Evolutionary conservation across 2,113 vertebrate genomes (phyloP).

Genomic region (Bubo scandiacus): DNA sequence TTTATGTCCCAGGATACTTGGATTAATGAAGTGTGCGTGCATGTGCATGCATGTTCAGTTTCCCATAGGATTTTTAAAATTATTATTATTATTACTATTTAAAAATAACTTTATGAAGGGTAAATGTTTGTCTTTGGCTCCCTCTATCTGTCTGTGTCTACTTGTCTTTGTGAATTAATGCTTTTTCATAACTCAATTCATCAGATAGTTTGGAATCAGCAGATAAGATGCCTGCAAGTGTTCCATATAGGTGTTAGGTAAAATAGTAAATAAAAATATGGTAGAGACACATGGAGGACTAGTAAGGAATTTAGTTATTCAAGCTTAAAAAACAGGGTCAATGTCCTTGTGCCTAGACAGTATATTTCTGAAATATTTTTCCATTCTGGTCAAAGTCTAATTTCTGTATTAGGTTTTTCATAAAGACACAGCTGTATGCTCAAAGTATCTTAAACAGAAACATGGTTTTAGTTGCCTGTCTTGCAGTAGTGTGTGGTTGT

Average conservation of each 20-base stretch:
- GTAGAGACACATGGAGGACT: not conserved
- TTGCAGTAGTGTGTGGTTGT: not conserved
- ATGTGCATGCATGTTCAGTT: not conserved
- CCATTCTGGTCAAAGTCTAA: not conserved
- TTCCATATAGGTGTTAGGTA: not conserved
- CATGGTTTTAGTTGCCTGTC: not conserved
- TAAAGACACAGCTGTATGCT: not conserved
- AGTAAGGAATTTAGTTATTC: not conserved
- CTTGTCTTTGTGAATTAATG: constrained; percentile 9
- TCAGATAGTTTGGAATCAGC: not conserved
- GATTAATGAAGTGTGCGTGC: constrained; percentile 21
- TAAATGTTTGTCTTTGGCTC: constrained; percentile 67
- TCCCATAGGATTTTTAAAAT: not conserved
- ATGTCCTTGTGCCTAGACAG: not conserved
- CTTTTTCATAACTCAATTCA: not conserved
- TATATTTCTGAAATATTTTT: not conserved
- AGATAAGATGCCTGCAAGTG: not conserved
- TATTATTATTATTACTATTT: not conserved
- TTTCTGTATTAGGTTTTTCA: not conserved
- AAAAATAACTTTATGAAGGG: not conserved
- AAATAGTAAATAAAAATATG: not conserved
- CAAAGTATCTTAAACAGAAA: not conserved
- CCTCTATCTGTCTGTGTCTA: constrained; percentile 54
- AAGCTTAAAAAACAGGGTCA: not conserved
- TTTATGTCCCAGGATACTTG: not conserved